These are phyloP conservation scores for Drosophila barbarae DNA, from an alignment of 2,888 invertebrate genomes.

Conservation along the genomic window DNA sequence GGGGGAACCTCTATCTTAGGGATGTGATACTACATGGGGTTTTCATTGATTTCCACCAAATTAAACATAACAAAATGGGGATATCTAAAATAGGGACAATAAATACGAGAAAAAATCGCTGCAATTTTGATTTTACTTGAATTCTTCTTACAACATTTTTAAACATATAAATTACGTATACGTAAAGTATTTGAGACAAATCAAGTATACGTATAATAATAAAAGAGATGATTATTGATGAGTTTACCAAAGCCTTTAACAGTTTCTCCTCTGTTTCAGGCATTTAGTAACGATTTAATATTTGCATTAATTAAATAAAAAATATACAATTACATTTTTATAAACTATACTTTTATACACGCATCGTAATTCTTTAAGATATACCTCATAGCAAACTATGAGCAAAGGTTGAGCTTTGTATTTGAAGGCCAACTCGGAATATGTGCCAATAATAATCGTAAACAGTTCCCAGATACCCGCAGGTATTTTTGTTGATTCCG, in stretches of 20 bases:
- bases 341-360: not conserved
- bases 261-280: no score
- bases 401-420: not conserved
- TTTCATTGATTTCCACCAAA: not conserved
- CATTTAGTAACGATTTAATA: no score
- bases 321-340: not conserved
- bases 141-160: not conserved
- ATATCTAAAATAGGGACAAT: no score
- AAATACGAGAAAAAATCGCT: not conserved
- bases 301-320: not conserved
- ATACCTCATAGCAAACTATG: not conserved
- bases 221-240: no score
- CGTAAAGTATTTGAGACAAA: no score
- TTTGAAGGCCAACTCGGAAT: constrained; percentile 18
- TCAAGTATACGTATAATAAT: no score
- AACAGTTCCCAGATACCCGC: constrained; percentile 45
- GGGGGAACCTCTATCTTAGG: no score
- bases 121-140: not conserved
- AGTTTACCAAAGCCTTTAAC: no score
- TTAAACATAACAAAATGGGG: not conserved
- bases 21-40: no score
- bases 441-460: constrained; percentile 48
- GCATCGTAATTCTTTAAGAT: not conserved
- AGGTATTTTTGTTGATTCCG: constrained; percentile 24
- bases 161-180: no score